phyloP scores from a whole-genome alignment of 2,113 vertebrate genomes.

The Scortum barcoo region DNA sequence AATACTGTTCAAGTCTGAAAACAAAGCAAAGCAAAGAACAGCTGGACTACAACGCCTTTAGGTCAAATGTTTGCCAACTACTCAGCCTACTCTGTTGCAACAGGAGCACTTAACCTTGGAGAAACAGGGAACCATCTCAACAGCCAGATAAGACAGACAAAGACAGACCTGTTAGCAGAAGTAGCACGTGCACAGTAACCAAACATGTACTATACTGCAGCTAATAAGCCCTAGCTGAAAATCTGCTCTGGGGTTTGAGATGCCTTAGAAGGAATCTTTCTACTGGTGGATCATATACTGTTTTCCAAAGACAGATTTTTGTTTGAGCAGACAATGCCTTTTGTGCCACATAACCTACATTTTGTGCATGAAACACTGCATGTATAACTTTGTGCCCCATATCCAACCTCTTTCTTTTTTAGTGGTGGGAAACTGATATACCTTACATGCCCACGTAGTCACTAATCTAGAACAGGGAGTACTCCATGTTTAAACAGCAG shows the following conservation, averaged over 20 bases:
- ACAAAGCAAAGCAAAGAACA: slow-evolving; percentile 17
- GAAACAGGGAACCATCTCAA: slow-evolving; percentile 17
- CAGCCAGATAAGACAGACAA: slow-evolving; percentile 54
- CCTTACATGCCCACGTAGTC: neutral
- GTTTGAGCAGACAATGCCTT: neutral
- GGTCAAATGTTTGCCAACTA: slow-evolving; percentile 64
- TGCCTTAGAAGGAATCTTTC: fast-evolving
- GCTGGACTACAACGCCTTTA: slow-evolving; percentile 31
- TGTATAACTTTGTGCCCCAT: neutral
- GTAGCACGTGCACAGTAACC: neutral
- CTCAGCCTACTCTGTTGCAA: slow-evolving; percentile 17
- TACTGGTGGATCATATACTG: neutral
- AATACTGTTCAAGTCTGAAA: neutral
- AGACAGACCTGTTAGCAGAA: slow-evolving; percentile 15
- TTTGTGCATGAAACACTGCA: neutral
- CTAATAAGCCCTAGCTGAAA: slow-evolving; percentile 2
- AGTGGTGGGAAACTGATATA: slow-evolving; percentile 19
- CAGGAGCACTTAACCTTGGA: slow-evolving; percentile 48
- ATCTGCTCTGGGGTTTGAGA: neutral
- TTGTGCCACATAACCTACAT: neutral
- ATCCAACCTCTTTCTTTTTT: neutral
- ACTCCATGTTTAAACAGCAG: slow-evolving; percentile 32
- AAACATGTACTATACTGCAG: neutral
- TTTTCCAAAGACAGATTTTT: neutral
- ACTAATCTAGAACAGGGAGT: slow-evolving; percentile 16